Evolutionary conservation across 2,888 invertebrate species (phyloP).

Genomic region (Andrena haemorrhoa): DNA sequence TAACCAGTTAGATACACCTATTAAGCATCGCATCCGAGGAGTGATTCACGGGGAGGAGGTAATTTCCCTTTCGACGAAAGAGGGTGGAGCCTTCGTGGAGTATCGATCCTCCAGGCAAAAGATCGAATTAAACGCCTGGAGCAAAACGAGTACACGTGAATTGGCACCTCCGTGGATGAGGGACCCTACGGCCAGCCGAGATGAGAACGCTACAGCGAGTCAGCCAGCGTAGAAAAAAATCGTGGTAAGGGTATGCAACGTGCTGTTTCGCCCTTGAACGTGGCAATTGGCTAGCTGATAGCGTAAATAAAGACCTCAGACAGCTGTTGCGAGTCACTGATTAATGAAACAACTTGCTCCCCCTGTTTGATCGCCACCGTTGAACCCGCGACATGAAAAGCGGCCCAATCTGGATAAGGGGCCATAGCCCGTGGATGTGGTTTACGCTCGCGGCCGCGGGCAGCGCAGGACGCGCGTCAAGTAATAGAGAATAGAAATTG

Average conservation of each 20-base stretch:
- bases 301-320: slow-evolving; percentile 56
- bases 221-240: slow-evolving; percentile 20
- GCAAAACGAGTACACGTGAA: slow-evolving; percentile 42
- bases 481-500: slow-evolving; percentile 68
- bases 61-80: slow-evolving; percentile 24
- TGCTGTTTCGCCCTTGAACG: slow-evolving; percentile 27
- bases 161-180: slow-evolving; percentile 47
- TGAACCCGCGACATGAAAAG: slow-evolving; percentile 36
- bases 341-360: slow-evolving; percentile 34
- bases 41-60: slow-evolving; percentile 31
- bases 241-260: slow-evolving; percentile 30
- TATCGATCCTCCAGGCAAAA: slow-evolving; percentile 9
- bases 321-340: slow-evolving; percentile 2
- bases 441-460: slow-evolving; percentile 52
- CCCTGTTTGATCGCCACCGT: slow-evolving; percentile 18
- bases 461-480: slow-evolving; percentile 39
- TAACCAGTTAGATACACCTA: slow-evolving; percentile 37
- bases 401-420: slow-evolving; percentile 3
- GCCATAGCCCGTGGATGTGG: slow-evolving; percentile 28
- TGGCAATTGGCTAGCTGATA: slow-evolving; percentile 36
- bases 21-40: slow-evolving; percentile 32
- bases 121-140: slow-evolving; percentile 35
- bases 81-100: slow-evolving; percentile 3
- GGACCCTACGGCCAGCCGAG: slow-evolving; percentile 33
- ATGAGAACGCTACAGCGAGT: slow-evolving; percentile 36